Base-by-base conservation (phyloP, 2,113 vertebrate genomes). In the Candoia aspera region DNA sequence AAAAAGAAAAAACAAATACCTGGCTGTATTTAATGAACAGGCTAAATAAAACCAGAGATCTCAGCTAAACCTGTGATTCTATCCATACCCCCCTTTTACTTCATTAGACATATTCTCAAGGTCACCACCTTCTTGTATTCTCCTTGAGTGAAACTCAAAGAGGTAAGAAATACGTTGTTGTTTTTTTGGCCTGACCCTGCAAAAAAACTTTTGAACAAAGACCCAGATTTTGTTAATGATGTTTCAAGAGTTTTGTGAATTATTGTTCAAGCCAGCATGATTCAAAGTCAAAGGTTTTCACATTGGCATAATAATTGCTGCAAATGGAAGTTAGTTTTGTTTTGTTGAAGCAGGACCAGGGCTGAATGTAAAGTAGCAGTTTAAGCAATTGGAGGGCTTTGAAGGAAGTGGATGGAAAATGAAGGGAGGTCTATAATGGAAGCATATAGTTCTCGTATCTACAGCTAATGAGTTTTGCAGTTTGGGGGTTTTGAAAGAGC, bases 1-100 rank as follows among this genome's bases (percentile, higher is more conserved):
- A 24, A 84, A 46, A 84, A 73, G n/a, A 89, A 92, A 92, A 92
- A 89, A 94, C 29, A n/a, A 91, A 90, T 86, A 89, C 84, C 1
- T 4, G 87, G 91, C 57, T 12, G 37, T 55, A 26, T 94, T 95
- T 91, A 94, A 93, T 94, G 91, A 86, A 95, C 93, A 90, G 89
- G 83, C 94, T 94, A 53, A 33, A 90, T 62, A 64, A 4, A 95
- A 95, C 94, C 95, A 95, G 93, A 91, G 92, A 92, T 94, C 95
- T 95, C 64, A 93, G 95, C 91, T 90, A n/a, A 55, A 91, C 89
- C 92, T 94, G 92, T 93, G 85, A 4, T 8, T 57, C 57, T 95
- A 92, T 96, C 94, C 93, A 93, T 26, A 92, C 13, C 3, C 73
- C 95, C 87, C 5, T 0, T 87, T 94, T 91, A 89, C 84, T 92